These are phyloP conservation scores for Ornithoptera alexandrae DNA, from an alignment of 2,888 invertebrate species.

Conservation along the genomic window DNA sequence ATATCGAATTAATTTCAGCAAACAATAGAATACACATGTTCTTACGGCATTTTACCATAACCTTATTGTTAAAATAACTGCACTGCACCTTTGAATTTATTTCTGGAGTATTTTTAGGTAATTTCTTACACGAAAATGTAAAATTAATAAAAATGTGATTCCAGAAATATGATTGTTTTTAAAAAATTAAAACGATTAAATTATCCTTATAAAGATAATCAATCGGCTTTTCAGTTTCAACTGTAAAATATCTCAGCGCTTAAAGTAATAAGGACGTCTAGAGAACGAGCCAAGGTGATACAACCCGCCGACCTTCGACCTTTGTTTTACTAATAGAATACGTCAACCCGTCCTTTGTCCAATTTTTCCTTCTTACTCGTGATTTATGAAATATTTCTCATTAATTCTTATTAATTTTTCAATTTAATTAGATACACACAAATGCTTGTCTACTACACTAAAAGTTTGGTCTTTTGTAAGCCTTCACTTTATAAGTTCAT, in stretches of 20 bases:
- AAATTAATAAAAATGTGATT: no score
- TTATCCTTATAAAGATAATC: no score
- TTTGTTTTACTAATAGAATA: conserved; percentile 39
- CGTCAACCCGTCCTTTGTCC: conserved; percentile 19
- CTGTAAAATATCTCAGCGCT: conserved; percentile 33
- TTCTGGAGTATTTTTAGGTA: no score
- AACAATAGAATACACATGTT: no score
- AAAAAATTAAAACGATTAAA: no score
- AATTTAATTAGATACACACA: not conserved
- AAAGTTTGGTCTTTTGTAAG: no score
- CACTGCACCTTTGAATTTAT: no score
- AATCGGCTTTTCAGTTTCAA: not conserved
- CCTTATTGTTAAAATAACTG: no score
- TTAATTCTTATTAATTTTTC: not conserved
- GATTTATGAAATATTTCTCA: conserved; percentile 1
- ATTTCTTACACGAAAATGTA: no score
- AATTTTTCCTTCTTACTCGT: conserved; percentile 18
- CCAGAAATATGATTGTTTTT: no score
- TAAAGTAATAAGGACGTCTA: conserved; percentile 63
- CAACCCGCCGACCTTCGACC: conserved; percentile 55
- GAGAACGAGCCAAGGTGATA: conserved; percentile 70
- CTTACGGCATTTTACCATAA: no score
- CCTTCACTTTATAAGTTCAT: no score
- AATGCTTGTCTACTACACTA: not conserved
- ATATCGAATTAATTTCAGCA: not conserved